phyloP scores from a whole-genome alignment of 2,113 vertebrate species.

The Acrocephalus arundinaceus region DNA sequence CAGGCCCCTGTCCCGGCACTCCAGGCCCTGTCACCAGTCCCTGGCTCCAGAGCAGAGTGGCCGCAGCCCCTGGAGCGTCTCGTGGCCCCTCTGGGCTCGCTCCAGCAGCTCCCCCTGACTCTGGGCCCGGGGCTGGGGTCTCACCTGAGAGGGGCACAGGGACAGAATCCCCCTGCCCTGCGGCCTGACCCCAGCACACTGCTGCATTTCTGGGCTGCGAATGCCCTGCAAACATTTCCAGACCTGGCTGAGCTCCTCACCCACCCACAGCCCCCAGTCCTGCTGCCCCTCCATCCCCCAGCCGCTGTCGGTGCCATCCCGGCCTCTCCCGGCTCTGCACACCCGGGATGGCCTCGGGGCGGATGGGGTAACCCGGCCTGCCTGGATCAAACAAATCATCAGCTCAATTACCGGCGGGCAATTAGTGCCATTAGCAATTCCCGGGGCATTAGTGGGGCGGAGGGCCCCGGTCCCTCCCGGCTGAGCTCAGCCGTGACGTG shows the following conservation, averaged over 20 bases:
- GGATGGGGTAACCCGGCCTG: background rate
- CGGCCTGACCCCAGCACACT: background rate
- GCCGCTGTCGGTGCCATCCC: accelerated
- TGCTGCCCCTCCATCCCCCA: background rate
- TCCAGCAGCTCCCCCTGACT: background rate
- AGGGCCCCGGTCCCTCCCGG: background rate
- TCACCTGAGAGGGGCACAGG: background rate
- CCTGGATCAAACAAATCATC: background rate
- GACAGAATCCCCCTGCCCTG: background rate
- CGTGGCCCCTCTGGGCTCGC: background rate
- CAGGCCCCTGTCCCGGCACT: background rate
- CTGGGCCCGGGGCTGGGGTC: background rate
- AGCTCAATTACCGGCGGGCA: background rate
- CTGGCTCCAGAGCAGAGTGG: background rate
- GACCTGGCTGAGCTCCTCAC: background rate
- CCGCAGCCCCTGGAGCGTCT: background rate
- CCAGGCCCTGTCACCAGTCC: background rate
- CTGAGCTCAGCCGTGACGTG: background rate
- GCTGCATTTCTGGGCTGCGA: background rate
- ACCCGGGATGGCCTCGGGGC: background rate
- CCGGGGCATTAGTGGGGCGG: background rate
- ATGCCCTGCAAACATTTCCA: background rate
- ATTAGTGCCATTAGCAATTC: background rate
- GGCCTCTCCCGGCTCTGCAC: background rate
- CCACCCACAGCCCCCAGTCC: background rate